Conservation (phyloP, 1,140 invertebrate genomes). For the Thaumetopoea pityocampa region DNA sequence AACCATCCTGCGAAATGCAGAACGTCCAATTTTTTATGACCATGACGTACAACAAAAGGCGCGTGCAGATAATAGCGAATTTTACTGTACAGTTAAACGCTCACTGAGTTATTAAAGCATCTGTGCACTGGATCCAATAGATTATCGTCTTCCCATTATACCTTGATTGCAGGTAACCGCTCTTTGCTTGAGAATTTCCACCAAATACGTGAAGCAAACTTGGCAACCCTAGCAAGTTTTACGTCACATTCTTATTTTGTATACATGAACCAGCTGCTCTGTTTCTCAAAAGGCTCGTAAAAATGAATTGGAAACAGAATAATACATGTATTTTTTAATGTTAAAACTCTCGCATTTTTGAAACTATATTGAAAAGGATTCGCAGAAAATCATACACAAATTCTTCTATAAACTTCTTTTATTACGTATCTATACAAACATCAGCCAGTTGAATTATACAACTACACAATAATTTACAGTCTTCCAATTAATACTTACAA, state of each 20-base stretch:
- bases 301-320: constrained; percentile 55
- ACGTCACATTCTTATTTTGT: constrained; percentile 48
- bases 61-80: too few species aligned
- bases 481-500: constrained; percentile 71
- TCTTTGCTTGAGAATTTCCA: too few species aligned
- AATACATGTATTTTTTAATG: constrained; percentile 45
- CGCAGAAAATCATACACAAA: constrained; percentile 36
- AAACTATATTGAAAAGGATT: constrained; percentile 7
- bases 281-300: constrained; percentile 41
- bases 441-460: constrained; percentile 62
- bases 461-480: constrained; percentile 74
- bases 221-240: too few species aligned
- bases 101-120: too few species aligned
- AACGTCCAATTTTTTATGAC: too few species aligned
- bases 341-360: constrained; percentile 27
- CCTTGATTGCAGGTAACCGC: too few species aligned
- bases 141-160: too few species aligned
- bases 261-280: constrained; percentile 49
- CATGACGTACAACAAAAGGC: too few species aligned
- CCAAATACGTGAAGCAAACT: too few species aligned
- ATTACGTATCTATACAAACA: constrained; percentile 70
- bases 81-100: too few species aligned
- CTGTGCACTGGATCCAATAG: too few species aligned
- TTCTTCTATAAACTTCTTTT: constrained; percentile 67
- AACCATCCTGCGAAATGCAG: too few species aligned